Evolutionary conservation across 2,797 vertebrate genomes (phyloP), one percentile per base, ranked within the genome.

Genomic region (Menidia menidia): DNA sequence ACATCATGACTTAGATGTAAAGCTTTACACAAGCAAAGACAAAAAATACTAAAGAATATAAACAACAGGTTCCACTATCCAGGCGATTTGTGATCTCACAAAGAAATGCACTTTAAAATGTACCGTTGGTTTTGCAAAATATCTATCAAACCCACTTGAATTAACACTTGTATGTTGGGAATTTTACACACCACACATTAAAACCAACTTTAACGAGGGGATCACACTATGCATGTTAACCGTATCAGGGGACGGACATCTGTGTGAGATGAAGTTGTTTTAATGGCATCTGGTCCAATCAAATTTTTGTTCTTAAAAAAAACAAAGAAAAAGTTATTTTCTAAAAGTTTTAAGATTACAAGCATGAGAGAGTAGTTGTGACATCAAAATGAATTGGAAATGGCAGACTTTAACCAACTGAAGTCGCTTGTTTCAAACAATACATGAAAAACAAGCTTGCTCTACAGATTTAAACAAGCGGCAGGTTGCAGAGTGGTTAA

Each of bases 221-320:
- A 64, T 64, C 4, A 62, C 13, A 68, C 92, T 92, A 92, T 94
- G 93, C 92, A 94, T 84, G 83, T 75, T 74, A 64, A 81, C 13
- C 42, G 51, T 69, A 83, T 87, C 71, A 87, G 79, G 73, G 79
- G 63, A 80, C 64, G 82, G n/a, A 62, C 54, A 57, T 80, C 39
- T 73, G 50, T 61, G 31, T 69, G 63, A 69, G 25, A 66, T 45
- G 0, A 58, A 71, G 60, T 59, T 11, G 55, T 25, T 79, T 39
- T 74, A 41, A 75, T 53, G 11, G 3, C 33, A 63, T 50, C 25
- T 50, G 30, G 54, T 79, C 58, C 55, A 64, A 73, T 51, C 55
- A 62, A 66, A 43, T 54, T 30, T 11, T 60, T 68, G 35, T 47
- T 42, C 11, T 70, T 33, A 50, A 31, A 62, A 64, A 19, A 57